Evolutionary conservation across 2,888 invertebrate genomes (phyloP), one percentile per base, ranked within the genome.

Genomic region (Lasioglossum calceatum): DNA sequence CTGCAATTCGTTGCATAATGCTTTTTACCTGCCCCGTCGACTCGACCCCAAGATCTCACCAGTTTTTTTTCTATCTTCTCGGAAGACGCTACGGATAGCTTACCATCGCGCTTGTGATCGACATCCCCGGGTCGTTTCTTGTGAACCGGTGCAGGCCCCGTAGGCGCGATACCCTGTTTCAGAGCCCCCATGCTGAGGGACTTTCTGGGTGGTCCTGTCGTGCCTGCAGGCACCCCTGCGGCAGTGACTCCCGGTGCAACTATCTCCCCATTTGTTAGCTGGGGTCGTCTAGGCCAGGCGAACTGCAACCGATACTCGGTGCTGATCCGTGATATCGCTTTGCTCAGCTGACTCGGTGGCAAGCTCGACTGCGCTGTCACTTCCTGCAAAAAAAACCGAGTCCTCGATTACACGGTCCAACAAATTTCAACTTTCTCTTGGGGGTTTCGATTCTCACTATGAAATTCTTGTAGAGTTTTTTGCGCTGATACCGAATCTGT

Each of bases 291-390:
- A 96, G 98, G 98, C 98, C 98, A 98, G 92, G 98, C 98, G 96
- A 98, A 98, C 96, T 98, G 98, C 95, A 98, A 97, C 93, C 97
- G 97, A 96, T 98, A 98, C 96, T 98, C 98, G 92, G 98, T 98
- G 96, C 97, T 97, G 96, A 97, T 97, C 95, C 97, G 97, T 93
- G 97, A 96, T 95, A 97, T 96, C 96, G 97, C 96, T 96, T 97
- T 96, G 95, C 97, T 96, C 94, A 97, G 96, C 95, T 98, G 97
- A 92, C 97, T 97, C 93, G 95, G 92, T 83, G 95, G 95, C 87
- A 95, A 87, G 58, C 91, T 89, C 84, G 94, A 93, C 77, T 92
- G 93, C 81, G 92, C 94, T 76, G 94, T 93, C 83, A 94, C 93
- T 90, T 94, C 95, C 95, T 95, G 87, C n/a, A 64, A 78, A 32